Evolutionary conservation across 1,140 invertebrate genomes (phyloP), one percentile per base, ranked within the genome.

Genomic region (Aphis craccivora): DNA sequence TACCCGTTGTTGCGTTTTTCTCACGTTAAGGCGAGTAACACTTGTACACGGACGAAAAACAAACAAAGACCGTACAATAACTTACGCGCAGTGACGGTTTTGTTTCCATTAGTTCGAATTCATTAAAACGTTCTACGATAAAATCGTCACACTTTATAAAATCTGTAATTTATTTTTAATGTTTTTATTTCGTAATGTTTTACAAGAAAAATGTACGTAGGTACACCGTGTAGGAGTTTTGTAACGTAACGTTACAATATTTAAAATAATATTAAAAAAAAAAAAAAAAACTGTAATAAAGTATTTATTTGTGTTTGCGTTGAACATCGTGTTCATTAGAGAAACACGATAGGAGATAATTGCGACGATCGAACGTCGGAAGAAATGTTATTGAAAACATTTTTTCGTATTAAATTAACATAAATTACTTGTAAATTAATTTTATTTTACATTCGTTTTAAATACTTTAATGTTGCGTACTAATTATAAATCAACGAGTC

Each of bases 381-480:
- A 53, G 45, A 88, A 51, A 88, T 88, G 35, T 51, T 89, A 89
- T 89, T 89, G 45, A 37, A 51, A n/a, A 37, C 37, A 37, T 53
- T 51, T 89, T 51, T 22, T 8, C n/a, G n/a, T 89, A 23, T 14
- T 14, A 48, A 87, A 89, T 89, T 89, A 37, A 89, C 87, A 89
- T 89, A 89, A 89, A 89, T 53, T 35, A 53, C 45, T 53, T 53
- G 48, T 89, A 89, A 89, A 89, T 53, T 89, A 89, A 53, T 89
- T 37, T 53, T 45, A 45, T 48, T 37, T 89, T 89, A 89, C 20
- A 25, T 53, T 89, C 18, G 7, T 53, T 89, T 89, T 89, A 51
- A 89, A 89, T 89, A 89, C n/a, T 8, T 53, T 53, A 89, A 89
- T n/a, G 87, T 37, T 53, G 9, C 86, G 8, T 37, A 89, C 48